A percentile compares a stretch with the other conserved stretches of the same genome.
Conservation (phyloP, 2,888 invertebrate species). For the Aphelenchoides bicaudatus region DNA sequence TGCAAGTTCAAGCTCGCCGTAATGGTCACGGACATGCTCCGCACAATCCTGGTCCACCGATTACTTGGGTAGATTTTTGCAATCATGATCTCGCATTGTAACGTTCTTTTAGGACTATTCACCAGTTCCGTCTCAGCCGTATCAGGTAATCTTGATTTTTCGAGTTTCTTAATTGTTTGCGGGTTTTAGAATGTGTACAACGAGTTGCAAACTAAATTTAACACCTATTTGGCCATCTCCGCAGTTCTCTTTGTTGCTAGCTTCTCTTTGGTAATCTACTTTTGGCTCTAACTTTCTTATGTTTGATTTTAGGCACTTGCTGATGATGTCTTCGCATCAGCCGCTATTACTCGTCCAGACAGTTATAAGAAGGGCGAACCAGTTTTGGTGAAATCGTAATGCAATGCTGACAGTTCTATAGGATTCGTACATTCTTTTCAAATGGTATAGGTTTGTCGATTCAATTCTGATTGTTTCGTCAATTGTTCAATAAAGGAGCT, state of each 20-base stretch:
- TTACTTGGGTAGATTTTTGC: too few relatives aligned
- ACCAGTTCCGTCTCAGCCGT: conserved; percentile 24
- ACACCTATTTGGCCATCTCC: conserved; percentile 21
- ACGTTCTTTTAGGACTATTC: too few relatives aligned
- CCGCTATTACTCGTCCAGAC: conserved; percentile 19
- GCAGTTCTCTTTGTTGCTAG: conserved; percentile 19
- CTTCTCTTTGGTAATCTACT: conserved; percentile 18
- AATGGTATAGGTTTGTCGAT: too few relatives aligned
- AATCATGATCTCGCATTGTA: too few relatives aligned
- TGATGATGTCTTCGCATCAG: conserved; percentile 26
- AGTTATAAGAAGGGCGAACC: conserved; percentile 20
- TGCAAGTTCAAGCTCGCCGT: conserved; percentile 14
- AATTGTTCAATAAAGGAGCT: background rate
- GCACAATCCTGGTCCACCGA: conserved; percentile 26
- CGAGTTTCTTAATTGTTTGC: too few relatives aligned
- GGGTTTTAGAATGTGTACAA: conserved; percentile 19
- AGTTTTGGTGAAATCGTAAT: conserved; percentile 12
- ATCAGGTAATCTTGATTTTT: too few relatives aligned
- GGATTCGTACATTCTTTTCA: background rate
- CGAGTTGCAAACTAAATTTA: conserved; percentile 26
- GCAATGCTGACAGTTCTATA: background rate
- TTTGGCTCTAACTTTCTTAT: background rate
- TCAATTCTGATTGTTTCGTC: background rate
- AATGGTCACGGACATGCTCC: conserved; percentile 19
- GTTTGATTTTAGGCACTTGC: conserved; percentile 12